phyloP scores from a whole-genome alignment of 2,888 invertebrate genomes.

The Chymomyza procnemis region DNA sequence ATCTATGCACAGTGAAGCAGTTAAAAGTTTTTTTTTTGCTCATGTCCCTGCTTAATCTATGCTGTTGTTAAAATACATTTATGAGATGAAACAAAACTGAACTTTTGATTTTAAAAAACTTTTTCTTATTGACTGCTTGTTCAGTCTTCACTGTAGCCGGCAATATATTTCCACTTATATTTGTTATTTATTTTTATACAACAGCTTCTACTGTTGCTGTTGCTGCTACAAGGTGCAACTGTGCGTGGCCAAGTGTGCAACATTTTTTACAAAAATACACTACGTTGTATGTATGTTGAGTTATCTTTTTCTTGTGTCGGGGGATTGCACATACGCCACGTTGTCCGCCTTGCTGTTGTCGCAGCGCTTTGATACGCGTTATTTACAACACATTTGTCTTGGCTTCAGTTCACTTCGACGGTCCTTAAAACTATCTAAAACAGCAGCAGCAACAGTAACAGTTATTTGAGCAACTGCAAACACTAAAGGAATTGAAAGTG shows the following conservation, averaged over 20 bases:
- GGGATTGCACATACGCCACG: slow-evolving; percentile 29
- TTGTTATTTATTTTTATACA: slow-evolving; percentile 11
- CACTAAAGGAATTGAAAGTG: slow-evolving; percentile 4
- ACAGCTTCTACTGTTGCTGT: slow-evolving; percentile 2
- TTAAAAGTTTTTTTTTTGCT: no score
- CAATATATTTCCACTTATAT: slow-evolving; percentile 26
- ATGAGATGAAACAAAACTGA: no score
- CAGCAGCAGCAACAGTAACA: slow-evolving; percentile 1
- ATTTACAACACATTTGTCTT: slow-evolving; percentile 67
- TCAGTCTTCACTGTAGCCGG: neutral
- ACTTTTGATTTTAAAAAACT: no score
- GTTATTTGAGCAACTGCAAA: slow-evolving; percentile 11
- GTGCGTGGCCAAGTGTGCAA: slow-evolving; percentile 54
- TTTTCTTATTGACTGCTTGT: neutral
- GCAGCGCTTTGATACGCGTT: slow-evolving; percentile 59
- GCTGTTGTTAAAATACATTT: no score
- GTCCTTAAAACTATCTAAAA: neutral
- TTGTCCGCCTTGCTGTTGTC: slow-evolving; percentile 52
- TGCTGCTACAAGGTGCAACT: slow-evolving; percentile 37
- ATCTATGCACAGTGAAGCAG: neutral
- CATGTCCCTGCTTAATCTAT: no score
- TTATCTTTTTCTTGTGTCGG: slow-evolving; percentile 29
- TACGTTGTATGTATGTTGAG: neutral
- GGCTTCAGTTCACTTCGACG: slow-evolving; percentile 45
- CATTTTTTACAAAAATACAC: slow-evolving; percentile 49